These are phyloP conservation scores for Leptinotarsa texana DNA, from an alignment of 1,140 invertebrate genomes.

Conservation along the genomic window DNA sequence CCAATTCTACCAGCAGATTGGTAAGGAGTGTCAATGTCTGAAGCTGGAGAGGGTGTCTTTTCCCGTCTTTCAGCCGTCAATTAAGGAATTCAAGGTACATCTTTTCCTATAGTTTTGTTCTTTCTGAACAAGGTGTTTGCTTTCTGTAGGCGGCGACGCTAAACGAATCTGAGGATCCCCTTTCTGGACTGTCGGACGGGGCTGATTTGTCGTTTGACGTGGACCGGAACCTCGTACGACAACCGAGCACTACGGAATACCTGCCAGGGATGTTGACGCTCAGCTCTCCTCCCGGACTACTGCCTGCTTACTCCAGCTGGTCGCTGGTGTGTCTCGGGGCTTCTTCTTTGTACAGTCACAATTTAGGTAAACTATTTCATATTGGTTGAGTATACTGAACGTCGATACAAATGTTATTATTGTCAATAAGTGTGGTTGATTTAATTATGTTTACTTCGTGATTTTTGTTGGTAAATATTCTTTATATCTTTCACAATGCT, in stretches of 20 bases:
- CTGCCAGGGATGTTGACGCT: constrained; percentile 87
- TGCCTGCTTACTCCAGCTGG: constrained; percentile 93
- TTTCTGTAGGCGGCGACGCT: constrained; percentile 36
- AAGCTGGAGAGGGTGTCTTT: constrained; percentile 73
- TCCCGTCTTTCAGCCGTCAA: constrained; percentile 83
- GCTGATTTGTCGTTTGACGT: constrained; percentile 41
- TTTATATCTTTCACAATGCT: no score
- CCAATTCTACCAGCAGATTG: constrained; percentile 79
- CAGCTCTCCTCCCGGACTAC: constrained; percentile 72
- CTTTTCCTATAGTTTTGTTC: neutral
- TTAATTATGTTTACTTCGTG: no score
- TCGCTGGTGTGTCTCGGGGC: constrained; percentile 87
- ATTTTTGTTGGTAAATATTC: no score
- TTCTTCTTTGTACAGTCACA: constrained; percentile 89
- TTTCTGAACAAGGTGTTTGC: neutral
- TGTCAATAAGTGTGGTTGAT: no score
- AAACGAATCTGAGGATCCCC: constrained; percentile 45
- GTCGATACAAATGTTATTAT: no score
- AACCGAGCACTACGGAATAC: constrained; percentile 74
- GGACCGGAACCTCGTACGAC: constrained; percentile 60
- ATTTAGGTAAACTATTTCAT: constrained; percentile 56
- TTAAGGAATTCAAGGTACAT: constrained; percentile 60
- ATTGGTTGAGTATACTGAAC: no score
- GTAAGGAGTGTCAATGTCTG: constrained; percentile 75
- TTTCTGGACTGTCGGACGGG: constrained; percentile 44